phyloP scores from a whole-genome alignment of 2,888 invertebrate species.

The Watsonalla binaria region DNA sequence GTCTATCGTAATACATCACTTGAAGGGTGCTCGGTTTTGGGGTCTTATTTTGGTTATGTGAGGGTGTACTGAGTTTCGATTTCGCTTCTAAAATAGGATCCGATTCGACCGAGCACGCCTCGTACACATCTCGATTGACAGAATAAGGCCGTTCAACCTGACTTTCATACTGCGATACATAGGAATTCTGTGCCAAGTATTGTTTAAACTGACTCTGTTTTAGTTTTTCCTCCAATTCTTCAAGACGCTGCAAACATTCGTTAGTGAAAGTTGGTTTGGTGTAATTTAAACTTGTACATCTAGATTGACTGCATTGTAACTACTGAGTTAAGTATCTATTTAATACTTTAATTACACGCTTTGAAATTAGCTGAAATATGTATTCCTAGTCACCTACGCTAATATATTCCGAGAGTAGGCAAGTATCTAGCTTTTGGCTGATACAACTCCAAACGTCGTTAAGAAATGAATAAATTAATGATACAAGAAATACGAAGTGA shows the following conservation, averaged over 20 bases:
- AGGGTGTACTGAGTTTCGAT: slow-evolving; percentile 13
- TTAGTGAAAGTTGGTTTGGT: slow-evolving; percentile 20
- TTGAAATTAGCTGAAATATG: too few species aligned
- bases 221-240: slow-evolving; percentile 68
- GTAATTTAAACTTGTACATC: too few species aligned
- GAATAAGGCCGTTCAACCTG: slow-evolving; percentile 66
- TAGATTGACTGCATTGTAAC: too few species aligned
- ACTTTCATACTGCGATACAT: slow-evolving; percentile 49
- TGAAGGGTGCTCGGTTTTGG: slow-evolving; percentile 45
- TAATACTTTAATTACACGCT: too few species aligned
- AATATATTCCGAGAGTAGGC: too few species aligned
- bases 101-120: slow-evolving; percentile 27
- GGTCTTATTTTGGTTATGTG: slow-evolving; percentile 31
- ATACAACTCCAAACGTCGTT: too few species aligned
- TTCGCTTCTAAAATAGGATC: slow-evolving; percentile 34
- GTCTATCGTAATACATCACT: slow-evolving; percentile 56
- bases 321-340: too few species aligned
- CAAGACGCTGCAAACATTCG: slow-evolving; percentile 48
- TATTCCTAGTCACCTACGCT: too few species aligned
- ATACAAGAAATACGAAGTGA: too few species aligned
- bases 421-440: too few species aligned
- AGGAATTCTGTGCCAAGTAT: slow-evolving; percentile 53
- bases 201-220: slow-evolving; percentile 68
- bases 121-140: slow-evolving; percentile 36
- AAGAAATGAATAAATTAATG: too few species aligned